Evolutionary conservation across 2,888 invertebrate genomes (phyloP).

Genomic region (Eupithecia tripunctaria): DNA sequence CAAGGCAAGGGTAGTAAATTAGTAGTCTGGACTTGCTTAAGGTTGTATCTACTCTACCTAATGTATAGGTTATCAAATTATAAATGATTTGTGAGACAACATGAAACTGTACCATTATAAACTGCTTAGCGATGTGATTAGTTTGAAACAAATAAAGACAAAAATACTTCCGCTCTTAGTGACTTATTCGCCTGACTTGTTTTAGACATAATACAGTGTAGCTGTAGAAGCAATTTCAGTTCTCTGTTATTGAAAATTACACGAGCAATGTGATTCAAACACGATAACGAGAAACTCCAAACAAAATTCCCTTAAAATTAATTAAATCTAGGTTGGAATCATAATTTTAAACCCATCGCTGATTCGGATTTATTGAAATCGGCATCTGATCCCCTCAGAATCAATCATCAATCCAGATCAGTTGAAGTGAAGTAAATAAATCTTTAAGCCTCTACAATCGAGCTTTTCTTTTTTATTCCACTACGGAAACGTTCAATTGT

Average conservation of each 20-base stretch:
- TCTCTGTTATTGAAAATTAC: neutral
- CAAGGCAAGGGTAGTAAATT: too few species aligned
- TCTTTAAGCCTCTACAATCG: slow-evolving; percentile 2
- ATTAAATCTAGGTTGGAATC: too few species aligned
- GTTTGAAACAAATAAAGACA: neutral
- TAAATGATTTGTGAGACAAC: neutral
- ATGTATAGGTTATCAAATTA: neutral
- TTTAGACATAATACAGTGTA: neutral
- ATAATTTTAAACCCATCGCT: neutral
- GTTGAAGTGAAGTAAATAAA: slow-evolving; percentile 9
- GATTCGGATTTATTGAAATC: neutral
- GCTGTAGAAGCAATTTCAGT: neutral
- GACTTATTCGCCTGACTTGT: too few species aligned
- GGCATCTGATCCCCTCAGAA: neutral
- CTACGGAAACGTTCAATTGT: slow-evolving; percentile 18
- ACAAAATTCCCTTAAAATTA: neutral
- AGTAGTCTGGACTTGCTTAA: too few species aligned
- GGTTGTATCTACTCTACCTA: too few species aligned
- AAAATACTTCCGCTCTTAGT: neutral
- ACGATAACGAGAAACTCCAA: neutral
- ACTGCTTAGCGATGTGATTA: neutral
- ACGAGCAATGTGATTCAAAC: neutral
- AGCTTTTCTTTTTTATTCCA: neutral
- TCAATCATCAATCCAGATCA: neutral
- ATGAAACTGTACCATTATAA: neutral